A percentile compares a stretch with the other conserved stretches of the same genome.
Evolutionary conservation across 2,113 vertebrate species (phyloP).

Genomic region (Empidonax alnorum): DNA sequence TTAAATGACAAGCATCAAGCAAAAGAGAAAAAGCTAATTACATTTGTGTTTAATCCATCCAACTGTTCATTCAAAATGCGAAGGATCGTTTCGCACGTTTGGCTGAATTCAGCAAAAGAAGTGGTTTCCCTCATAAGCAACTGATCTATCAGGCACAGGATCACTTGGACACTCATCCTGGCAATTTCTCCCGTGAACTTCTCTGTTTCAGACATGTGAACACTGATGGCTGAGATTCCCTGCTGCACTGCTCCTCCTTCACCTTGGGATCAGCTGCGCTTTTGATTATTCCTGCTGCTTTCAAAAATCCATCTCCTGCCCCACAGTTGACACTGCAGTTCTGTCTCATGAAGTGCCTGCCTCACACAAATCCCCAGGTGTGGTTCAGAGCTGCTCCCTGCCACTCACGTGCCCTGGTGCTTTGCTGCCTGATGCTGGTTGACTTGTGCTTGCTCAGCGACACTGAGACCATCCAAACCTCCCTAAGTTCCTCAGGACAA

Average conservation of each 20-base stretch:
- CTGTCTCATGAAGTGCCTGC: background rate
- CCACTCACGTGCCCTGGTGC: background rate
- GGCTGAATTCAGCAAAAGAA: background rate
- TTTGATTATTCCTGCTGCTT: background rate
- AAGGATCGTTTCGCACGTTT: background rate
- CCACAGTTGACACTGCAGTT: background rate
- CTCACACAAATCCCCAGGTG: background rate
- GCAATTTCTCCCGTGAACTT: background rate
- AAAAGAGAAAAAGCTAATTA: conserved; percentile 51
- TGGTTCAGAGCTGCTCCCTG: background rate
- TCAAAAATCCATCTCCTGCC: background rate
- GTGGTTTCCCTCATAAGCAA: background rate
- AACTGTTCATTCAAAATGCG: background rate
- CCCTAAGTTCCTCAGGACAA: background rate
- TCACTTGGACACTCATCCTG: background rate
- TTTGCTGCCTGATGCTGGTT: background rate
- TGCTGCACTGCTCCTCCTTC: background rate
- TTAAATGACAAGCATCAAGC: conserved; percentile 30
- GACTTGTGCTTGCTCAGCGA: background rate
- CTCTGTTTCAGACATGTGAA: background rate
- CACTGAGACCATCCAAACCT: background rate
- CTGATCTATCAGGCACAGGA: background rate
- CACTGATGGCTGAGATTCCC: background rate
- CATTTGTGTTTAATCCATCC: conserved; percentile 41
- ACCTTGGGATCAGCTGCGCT: background rate